Conservation (phyloP, 2,113 vertebrate species). For the Xenopus laevis region DNA sequence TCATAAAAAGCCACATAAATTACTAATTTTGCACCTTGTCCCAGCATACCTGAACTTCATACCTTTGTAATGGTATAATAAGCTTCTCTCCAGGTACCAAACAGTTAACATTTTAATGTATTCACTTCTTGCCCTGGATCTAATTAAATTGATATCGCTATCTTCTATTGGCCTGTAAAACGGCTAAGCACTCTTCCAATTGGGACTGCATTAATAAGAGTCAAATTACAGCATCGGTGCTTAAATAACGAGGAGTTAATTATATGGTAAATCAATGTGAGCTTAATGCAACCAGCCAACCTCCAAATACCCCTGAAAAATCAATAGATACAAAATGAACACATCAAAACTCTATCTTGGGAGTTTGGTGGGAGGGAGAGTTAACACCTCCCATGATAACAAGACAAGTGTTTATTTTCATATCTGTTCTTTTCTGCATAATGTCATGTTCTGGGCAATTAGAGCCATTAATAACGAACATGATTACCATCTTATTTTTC, state of each 20-base stretch:
- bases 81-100: not conserved
- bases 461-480: not conserved
- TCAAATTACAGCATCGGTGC: slow-evolving; percentile 41
- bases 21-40: too few species aligned
- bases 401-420: not conserved
- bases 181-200: slow-evolving; percentile 42
- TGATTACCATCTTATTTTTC: too few species aligned
- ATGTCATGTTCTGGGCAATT: not conserved
- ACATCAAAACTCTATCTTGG: slow-evolving; percentile 35
- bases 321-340: slow-evolving; percentile 42
- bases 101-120: slow-evolving; percentile 22
- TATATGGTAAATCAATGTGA: slow-evolving; percentile 45
- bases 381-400: slow-evolving; percentile 3
- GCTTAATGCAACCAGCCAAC: slow-evolving; percentile 41
- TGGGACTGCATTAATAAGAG: slow-evolving; percentile 44
- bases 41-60: too few species aligned
- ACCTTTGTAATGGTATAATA: too few species aligned
- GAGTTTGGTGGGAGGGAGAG: slow-evolving; percentile 17
- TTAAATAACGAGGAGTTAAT: slow-evolving; percentile 46
- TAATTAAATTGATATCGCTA: slow-evolving; percentile 42
- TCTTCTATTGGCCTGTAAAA: slow-evolving; percentile 33
- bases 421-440: not conserved
- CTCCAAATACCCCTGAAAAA: slow-evolving; percentile 40
- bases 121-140: slow-evolving; percentile 19
- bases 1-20: too few species aligned